Evolutionary conservation across 2,113 vertebrate species (phyloP).

Genomic region (Aegotheles bennettii): DNA sequence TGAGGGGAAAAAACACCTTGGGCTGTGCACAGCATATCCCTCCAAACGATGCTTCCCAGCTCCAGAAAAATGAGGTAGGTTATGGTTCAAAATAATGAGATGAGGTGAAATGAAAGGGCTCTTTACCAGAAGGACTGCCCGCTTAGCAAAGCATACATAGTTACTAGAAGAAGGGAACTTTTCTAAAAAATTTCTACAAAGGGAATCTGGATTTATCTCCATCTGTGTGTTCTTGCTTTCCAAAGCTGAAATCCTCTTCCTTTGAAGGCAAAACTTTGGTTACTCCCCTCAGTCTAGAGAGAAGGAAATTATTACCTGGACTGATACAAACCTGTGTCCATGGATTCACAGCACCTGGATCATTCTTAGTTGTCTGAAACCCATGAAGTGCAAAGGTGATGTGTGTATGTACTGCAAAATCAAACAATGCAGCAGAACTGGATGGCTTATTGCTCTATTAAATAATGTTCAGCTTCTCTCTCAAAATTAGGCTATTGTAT

Average conservation of each 20-base stretch:
- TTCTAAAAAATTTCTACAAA: background rate
- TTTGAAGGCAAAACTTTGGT: background rate
- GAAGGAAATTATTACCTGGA: background rate
- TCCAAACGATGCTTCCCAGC: background rate
- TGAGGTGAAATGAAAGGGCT: background rate
- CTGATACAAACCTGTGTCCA: background rate
- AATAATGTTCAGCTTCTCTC: background rate
- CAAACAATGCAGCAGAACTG: background rate
- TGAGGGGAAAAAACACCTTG: background rate
- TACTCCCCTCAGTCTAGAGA: background rate
- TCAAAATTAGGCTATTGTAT: background rate
- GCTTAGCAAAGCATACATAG: background rate
- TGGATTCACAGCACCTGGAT: background rate
- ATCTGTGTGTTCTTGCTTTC: background rate
- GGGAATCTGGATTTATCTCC: background rate
- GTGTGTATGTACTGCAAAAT: background rate
- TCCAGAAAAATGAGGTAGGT: background rate
- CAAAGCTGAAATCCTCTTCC: background rate
- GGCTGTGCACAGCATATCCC: background rate
- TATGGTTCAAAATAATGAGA: background rate
- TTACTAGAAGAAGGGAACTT: background rate
- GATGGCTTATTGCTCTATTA: background rate
- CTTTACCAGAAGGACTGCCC: background rate
- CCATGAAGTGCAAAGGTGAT: background rate
- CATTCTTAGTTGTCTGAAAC: background rate